Conservation (phyloP, 2,797 vertebrate genomes). For the Eulemur albifrons region DNA sequence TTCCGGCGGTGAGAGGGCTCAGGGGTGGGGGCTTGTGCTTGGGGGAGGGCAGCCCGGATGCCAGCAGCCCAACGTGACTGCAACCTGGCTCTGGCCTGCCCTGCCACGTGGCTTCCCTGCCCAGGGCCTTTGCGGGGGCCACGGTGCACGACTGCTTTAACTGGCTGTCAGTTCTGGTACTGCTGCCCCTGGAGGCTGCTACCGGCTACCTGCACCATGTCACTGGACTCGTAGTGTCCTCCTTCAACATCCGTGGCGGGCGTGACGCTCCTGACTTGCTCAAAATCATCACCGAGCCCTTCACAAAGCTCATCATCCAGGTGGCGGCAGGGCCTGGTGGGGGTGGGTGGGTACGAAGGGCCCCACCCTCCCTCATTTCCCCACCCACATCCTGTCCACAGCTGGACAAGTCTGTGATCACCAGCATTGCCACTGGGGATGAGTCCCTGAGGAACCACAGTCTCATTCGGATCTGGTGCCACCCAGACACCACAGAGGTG, state of each 20-base stretch:
- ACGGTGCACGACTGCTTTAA: slow-evolving; percentile 97
- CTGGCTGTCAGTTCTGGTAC: slow-evolving; percentile 93
- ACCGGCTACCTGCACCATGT: slow-evolving; percentile 86
- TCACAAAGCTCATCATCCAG: slow-evolving; percentile 93
- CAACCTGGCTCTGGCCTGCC: background rate
- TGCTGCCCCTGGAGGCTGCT: slow-evolving; percentile 91
- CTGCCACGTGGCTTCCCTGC: slow-evolving; percentile 6
- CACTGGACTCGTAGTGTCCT: slow-evolving; percentile 87
- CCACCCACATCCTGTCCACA: slow-evolving; percentile 64
- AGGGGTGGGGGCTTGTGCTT: background rate
- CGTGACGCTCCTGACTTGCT: slow-evolving; percentile 92
- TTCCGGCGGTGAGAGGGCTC: slow-evolving; percentile 89
- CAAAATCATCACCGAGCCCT: slow-evolving; percentile 92
- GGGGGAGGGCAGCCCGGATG: background rate
- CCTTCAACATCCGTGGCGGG: slow-evolving; percentile 89
- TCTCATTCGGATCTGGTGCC: slow-evolving; percentile 92
- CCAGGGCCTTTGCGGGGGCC: slow-evolving; percentile 94
- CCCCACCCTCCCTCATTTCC: background rate
- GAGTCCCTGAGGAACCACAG: slow-evolving; percentile 92
- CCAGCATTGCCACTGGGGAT: slow-evolving; percentile 89
- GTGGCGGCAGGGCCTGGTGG: slow-evolving; percentile 67
- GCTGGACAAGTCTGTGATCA: slow-evolving; percentile 95
- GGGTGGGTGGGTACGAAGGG: background rate
- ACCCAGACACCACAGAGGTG: slow-evolving; percentile 47
- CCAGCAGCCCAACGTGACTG: background rate